Evolutionary conservation across 2,797 vertebrate species (phyloP), one percentile per base, ranked within the genome.

Genomic region (Scyliorhinus canicula): DNA sequence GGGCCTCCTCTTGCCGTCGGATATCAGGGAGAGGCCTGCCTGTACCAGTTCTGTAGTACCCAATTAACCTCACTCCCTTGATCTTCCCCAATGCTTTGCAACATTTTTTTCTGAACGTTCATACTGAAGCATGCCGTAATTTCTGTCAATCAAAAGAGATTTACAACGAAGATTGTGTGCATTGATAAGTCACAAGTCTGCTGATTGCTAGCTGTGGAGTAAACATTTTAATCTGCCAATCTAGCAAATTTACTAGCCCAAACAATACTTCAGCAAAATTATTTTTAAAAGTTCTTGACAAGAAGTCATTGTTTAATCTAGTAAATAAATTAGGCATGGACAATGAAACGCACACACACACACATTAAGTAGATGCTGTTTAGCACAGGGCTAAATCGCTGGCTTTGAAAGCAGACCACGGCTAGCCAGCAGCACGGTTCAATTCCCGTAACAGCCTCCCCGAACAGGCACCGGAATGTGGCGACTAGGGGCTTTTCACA

Each of bases 251-350:
- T 44, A 91, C 40, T 44, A 21, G 55, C 19, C 44, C 35, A 91
- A 63, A 91, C 57, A 91, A 16, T 40, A 63, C 11, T 44, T 91
- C 35, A 65, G 57, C 60, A 40, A 91, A n/a, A 91, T 65, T 26
- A 11, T 60, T 90, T n/a, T 35, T n/a, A 44, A 4, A 44, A 26
- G 40, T 91, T 24, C 57, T 63, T 65, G 60, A 57, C 57, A 63
- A 91, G 60, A 91, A 91, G n/a, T 21, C n/a, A 91, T n/a, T 65
- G 60, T 91, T 91, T 65, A 26, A 91, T 44, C n/a, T 57, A 44
- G n/a, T 65, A 65, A 91, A 26, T 91, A 63, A 60, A 63, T 90
- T 90, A 90, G 55, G 9, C 11, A 19, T 1, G n/a, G 24, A 6
- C 11, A 3, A 65, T 44, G n/a, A 21, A 91, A 8, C n/a, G 44